A percentile compares a stretch with the other conserved stretches of the same genome.
Evolutionary conservation across 2,888 invertebrate genomes (phyloP).

Genomic region (Erebia epiphron): DNA sequence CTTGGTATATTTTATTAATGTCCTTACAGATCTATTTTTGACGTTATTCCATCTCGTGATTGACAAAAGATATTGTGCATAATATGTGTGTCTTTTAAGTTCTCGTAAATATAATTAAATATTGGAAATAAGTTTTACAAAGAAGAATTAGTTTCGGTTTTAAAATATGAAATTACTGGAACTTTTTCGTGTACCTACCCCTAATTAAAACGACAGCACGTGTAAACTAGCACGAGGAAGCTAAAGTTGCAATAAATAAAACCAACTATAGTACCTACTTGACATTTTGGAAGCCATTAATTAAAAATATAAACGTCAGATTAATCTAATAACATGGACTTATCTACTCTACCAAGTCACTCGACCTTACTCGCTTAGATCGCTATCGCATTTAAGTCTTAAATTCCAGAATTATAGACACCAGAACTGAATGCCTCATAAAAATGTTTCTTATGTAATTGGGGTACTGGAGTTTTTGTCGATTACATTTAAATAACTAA

Average conservation of each 20-base stretch:
- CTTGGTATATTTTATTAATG: background rate
- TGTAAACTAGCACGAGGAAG: conserved; percentile 1
- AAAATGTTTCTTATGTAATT: conserved; percentile 46
- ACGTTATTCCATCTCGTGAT: background rate
- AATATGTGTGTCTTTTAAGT: background rate
- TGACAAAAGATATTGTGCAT: background rate
- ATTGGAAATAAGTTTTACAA: background rate
- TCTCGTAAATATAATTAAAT: background rate
- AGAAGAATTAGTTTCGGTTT: background rate
- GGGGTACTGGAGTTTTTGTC: conserved; percentile 57
- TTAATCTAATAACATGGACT: conserved; percentile 32
- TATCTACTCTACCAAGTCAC: conserved; percentile 25
- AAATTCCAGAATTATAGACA: conserved; percentile 36
- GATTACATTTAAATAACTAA: conserved; percentile 60
- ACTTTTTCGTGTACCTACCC: background rate
- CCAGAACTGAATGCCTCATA: conserved; percentile 18
- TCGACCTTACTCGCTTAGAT: conserved; percentile 38
- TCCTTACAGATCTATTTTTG: conserved; percentile 6
- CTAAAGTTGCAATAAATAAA: conserved; percentile 6
- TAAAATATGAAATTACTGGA: background rate
- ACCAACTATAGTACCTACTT: conserved; percentile 7
- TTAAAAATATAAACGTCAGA: conserved; percentile 32
- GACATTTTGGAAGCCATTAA: conserved; percentile 32
- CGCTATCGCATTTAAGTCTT: conserved; percentile 37
- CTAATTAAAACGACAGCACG: background rate